Evolutionary conservation across 2,113 vertebrate species (phyloP).

Genomic region (Toxostoma redivivum): DNA sequence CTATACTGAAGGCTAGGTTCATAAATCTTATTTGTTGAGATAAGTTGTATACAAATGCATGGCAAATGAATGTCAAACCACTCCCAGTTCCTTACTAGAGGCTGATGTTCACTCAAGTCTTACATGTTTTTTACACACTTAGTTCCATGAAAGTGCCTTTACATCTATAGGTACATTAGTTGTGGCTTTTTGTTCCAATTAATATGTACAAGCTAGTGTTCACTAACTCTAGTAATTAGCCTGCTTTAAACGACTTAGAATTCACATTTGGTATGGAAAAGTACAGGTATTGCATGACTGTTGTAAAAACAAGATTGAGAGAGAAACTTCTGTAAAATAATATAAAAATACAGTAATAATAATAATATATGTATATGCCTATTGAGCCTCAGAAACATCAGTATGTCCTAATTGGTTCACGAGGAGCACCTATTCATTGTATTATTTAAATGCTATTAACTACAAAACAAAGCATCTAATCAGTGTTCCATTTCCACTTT

Average conservation of each 20-base stretch:
- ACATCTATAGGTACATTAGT: not conserved
- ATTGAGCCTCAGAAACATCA: not conserved
- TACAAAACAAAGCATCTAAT: not conserved
- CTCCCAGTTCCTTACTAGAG: not conserved
- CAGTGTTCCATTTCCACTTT: not conserved
- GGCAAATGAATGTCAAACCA: not conserved
- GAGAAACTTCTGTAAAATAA: not conserved
- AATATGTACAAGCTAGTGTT: not conserved
- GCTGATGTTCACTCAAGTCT: not conserved
- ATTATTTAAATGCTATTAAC: not conserved
- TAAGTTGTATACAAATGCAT: not conserved
- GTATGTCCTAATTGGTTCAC: not conserved
- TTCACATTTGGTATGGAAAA: not conserved
- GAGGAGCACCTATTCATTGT: not conserved
- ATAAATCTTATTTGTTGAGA: not conserved
- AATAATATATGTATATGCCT: not conserved
- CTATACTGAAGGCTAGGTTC: not conserved
- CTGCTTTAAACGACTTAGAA: not conserved
- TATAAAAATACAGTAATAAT: not conserved
- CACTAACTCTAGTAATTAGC: not conserved
- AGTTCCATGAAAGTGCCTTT: not conserved
- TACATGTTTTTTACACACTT: not conserved
- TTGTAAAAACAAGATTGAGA: not conserved
- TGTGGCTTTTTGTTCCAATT: not conserved
- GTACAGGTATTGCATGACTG: not conserved